Evolutionary conservation across 2,113 vertebrate genomes (phyloP).

Genomic region (Corvus moneduloides): DNA sequence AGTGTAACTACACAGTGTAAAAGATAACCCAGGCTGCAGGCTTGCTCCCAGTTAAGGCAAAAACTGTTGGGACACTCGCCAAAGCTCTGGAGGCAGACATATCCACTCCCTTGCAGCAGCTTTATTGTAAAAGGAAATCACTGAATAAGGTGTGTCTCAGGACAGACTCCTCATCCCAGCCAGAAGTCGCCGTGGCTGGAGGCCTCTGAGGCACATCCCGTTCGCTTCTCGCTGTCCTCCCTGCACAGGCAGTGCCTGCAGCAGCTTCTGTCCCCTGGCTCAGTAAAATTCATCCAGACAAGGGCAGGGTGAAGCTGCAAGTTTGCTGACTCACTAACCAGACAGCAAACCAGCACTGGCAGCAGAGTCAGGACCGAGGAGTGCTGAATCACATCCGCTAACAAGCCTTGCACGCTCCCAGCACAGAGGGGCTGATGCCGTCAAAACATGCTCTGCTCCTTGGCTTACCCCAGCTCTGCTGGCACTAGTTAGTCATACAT

Average conservation of each 20-base stretch:
- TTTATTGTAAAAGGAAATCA: neutral
- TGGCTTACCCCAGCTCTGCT: neutral
- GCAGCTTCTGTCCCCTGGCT: neutral
- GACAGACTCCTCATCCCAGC: neutral
- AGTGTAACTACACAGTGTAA: neutral
- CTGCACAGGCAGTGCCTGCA: neutral
- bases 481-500: neutral
- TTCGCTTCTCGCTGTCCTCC: accelerated
- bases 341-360: neutral
- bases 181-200: accelerated
- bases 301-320: neutral
- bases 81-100: neutral
- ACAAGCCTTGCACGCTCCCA: neutral
- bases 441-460: neutral
- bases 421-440: neutral
- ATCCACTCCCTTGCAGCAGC: neutral
- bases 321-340: slow-evolving; percentile 16
- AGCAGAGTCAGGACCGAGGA: neutral
- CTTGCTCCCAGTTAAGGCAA: neutral
- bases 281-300: neutral
- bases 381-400: neutral
- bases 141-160: neutral
- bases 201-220: neutral
- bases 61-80: neutral
- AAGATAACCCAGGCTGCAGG: neutral